phyloP scores from a whole-genome alignment of 2,888 invertebrate species.

The Antheraea assamensis region DNA sequence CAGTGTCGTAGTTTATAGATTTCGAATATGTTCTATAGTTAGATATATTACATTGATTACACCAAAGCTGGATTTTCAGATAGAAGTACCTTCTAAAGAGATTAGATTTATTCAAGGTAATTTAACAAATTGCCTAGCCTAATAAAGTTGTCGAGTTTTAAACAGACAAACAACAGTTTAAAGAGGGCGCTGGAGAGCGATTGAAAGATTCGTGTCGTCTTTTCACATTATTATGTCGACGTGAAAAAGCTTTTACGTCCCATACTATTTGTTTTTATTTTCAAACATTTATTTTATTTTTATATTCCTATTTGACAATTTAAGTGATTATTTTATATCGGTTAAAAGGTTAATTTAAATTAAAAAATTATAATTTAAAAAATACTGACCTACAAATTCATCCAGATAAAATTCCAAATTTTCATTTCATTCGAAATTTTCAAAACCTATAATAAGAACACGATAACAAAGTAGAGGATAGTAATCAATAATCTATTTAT shows the following conservation, averaged over 20 bases:
- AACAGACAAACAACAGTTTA: conserved; percentile 29
- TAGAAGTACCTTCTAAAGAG: neutral
- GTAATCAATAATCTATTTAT: too few species aligned
- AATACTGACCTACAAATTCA: too few species aligned
- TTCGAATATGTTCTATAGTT: neutral
- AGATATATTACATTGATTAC: neutral
- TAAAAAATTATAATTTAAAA: too few species aligned
- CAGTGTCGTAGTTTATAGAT: too few species aligned
- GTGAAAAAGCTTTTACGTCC: conserved; percentile 43
- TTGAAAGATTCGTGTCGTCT: conserved; percentile 40
- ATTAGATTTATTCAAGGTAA: conserved; percentile 24
- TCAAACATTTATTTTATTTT: neutral
- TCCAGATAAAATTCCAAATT: too few species aligned
- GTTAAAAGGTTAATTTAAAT: too few species aligned
- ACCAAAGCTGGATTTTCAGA: neutral
- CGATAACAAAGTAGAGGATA: too few species aligned
- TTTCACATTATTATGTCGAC: conserved; percentile 39
- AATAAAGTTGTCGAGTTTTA: conserved; percentile 19
- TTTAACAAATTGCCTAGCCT: conserved; percentile 28
- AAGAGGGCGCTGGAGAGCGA: conserved; percentile 31
- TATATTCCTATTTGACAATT: neutral
- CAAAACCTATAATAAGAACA: too few species aligned
- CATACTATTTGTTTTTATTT: conserved; percentile 28
- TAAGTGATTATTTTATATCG: too few species aligned
- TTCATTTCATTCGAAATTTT: too few species aligned